Evolutionary conservation across 1,140 invertebrate species (phyloP), one percentile per base, ranked within the genome.

Genomic region (Drosophila eugracilis): DNA sequence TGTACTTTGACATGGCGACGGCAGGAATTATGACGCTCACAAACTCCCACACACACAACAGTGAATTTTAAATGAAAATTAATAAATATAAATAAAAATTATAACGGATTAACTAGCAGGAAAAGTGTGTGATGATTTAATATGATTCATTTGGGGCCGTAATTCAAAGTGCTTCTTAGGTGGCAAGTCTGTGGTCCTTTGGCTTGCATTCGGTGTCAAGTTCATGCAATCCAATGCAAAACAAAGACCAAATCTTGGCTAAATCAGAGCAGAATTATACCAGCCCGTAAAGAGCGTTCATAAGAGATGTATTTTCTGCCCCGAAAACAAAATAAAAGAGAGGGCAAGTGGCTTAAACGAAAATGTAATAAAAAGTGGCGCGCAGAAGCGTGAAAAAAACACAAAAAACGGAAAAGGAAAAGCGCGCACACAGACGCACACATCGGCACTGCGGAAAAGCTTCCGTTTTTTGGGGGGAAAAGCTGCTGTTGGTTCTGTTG

Each of bases 381-480:
- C 81, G 81, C 81, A 85, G 81, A 81, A 85, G 81, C 81, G 69
- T 71, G 42, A 74, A 86, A 77, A 62, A 67, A 57, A 42, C 39
- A 47, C 37, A 41, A 66, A 42, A 63, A 52, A 36, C 58, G 42
- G 52, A 47, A 45, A 49, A 47, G 48, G 47, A 48, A 53, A 71
- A 59, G 45, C 42, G 45, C 10, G 17, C 32, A 12, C 49, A 50
- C 44, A 26, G 22, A 55, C 37, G 28, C 47, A 21, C 28, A 58
- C 36, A 32, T 19, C 45, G 36, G 22, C n/a, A 34, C 65, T 6
- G 44, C 36, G 79, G 52, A 78, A 80, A 85, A 84, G 80, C 80
- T 84, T 80, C 80, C 80, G 65, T 49, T 58, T 58, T 58, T n/a
- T n/a, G n/a, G 24, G 42, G 34, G 69, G 55, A 54, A 73, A 73